Conservation (phyloP, 1,140 invertebrate species). For the Drosophila nebulosa region DNA sequence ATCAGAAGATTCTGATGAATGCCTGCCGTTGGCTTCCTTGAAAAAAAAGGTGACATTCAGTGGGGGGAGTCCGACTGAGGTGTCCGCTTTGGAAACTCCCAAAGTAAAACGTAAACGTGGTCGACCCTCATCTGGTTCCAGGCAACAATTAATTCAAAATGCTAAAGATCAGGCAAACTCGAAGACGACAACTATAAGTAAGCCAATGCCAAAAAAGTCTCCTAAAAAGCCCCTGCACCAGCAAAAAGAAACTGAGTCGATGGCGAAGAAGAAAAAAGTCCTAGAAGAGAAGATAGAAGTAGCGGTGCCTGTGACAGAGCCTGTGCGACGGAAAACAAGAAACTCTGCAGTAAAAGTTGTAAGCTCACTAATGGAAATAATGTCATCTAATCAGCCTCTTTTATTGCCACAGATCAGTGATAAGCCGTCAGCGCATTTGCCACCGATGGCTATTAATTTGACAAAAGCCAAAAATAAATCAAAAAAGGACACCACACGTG, state of each 20-base stretch:
- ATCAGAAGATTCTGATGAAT: not conserved
- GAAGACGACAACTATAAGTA: not conserved
- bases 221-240: not conserved
- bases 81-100: too few species aligned
- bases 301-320: too few species aligned
- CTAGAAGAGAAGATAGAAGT: not conserved
- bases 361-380: conserved; percentile 16
- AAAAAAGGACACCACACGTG: not conserved
- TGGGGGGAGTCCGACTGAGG: not conserved
- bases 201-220: not conserved
- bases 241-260: not conserved
- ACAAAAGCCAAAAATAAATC: not conserved
- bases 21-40: not conserved
- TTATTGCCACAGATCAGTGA: conserved; percentile 46
- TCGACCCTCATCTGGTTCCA: not conserved
- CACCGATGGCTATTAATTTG: conserved; percentile 20
- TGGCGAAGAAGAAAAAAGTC: not conserved
- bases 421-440: conserved; percentile 3
- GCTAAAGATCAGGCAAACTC: not conserved
- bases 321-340: not conserved
- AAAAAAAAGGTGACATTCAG: not conserved
- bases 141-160: not conserved
- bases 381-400: conserved; percentile 42
- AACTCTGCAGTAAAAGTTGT: conserved; percentile 15
- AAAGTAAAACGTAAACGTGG: not conserved